A percentile compares a stretch with the other conserved stretches of the same genome.
Conservation (phyloP, 1,140 invertebrate species). For the Drosophila teissieri region DNA sequence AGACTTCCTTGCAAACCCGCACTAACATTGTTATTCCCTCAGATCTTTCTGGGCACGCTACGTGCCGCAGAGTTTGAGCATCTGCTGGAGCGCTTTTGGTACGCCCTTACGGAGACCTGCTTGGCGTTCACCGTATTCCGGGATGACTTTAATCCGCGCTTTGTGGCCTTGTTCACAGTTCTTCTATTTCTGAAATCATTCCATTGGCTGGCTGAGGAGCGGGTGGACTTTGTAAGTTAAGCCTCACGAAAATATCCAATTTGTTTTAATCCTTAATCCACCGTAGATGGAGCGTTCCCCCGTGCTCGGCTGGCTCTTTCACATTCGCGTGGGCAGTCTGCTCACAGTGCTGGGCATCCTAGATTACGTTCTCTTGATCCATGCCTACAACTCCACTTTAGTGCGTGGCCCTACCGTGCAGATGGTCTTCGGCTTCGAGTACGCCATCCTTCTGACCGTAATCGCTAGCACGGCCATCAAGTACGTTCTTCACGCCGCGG, state of each 20-base stretch:
- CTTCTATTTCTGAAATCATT: slow-evolving; percentile 99
- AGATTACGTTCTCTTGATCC: slow-evolving; percentile 95
- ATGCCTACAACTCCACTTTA: slow-evolving; percentile 97
- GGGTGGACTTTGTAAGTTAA: slow-evolving; percentile 98
- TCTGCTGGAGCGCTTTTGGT: slow-evolving; percentile 99
- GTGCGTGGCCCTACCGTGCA: slow-evolving; percentile 98
- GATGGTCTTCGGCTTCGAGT: slow-evolving; percentile 99
- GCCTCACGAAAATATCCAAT: neutral
- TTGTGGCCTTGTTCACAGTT: slow-evolving; percentile 98
- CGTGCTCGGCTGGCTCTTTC: slow-evolving; percentile 97
- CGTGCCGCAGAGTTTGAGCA: slow-evolving; percentile 99
- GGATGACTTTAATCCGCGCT: slow-evolving; percentile 99
- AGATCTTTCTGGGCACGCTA: slow-evolving; percentile 97
- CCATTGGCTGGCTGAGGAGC: slow-evolving; percentile 99
- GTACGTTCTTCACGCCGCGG: slow-evolving; percentile 97
- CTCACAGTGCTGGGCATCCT: slow-evolving; percentile 91
- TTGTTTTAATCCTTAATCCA: neutral
- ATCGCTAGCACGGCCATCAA: slow-evolving; percentile 97
- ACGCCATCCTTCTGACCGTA: slow-evolving; percentile 97
- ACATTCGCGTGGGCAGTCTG: slow-evolving; percentile 95
- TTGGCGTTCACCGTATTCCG: slow-evolving; percentile 99
- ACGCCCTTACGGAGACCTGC: slow-evolving; percentile 99
- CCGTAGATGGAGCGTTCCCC: slow-evolving; percentile 98
- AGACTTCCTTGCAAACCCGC: too few species aligned
- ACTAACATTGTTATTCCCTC: slow-evolving; percentile 1